These are phyloP conservation scores for Caerostris darwini DNA, from an alignment of 1,140 invertebrate genomes.

Conservation along the genomic window DNA sequence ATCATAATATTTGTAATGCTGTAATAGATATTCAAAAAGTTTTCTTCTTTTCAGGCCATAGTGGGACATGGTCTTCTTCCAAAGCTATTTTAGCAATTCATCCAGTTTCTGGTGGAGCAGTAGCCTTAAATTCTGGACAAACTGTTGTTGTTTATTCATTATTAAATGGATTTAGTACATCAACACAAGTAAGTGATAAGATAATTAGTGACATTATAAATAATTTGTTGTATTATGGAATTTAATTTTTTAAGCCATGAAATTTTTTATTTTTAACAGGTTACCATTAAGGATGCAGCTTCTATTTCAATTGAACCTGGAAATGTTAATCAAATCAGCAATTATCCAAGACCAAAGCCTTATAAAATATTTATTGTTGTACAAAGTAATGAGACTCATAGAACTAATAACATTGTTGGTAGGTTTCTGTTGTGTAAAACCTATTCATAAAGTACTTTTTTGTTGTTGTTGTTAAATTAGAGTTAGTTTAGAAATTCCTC, in stretches of 20 bases:
- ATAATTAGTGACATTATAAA: neutral
- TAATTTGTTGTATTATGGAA: neutral
- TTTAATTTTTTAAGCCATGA: neutral
- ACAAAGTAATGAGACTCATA: slow-evolving; percentile 79
- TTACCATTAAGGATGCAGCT: slow-evolving; percentile 41
- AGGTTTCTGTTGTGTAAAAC: neutral
- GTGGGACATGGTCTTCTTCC: slow-evolving; percentile 80
- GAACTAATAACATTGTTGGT: slow-evolving; percentile 65
- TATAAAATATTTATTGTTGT: slow-evolving; percentile 65
- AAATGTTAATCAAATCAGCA: slow-evolving; percentile 47
- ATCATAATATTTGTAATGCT: too few species aligned
- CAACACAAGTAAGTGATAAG: slow-evolving; percentile 80
- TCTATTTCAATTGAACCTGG: slow-evolving; percentile 45
- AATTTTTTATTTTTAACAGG: slow-evolving; percentile 24
- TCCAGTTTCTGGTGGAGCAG: slow-evolving; percentile 80
- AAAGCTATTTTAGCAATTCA: slow-evolving; percentile 79
- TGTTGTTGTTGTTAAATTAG: neutral
- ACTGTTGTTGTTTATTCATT: slow-evolving; percentile 80
- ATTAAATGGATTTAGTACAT: slow-evolving; percentile 79
- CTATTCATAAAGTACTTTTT: neutral
- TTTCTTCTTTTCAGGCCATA: slow-evolving; percentile 77
- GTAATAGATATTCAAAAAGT: too few species aligned
- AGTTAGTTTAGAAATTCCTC: neutral
- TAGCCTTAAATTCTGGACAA: slow-evolving; percentile 79
- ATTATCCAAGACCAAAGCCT: slow-evolving; percentile 57